A percentile compares a stretch with the other conserved stretches of the same genome.
These are phyloP conservation scores for Megalonaias nervosa DNA, from an alignment of 1,140 invertebrate species.

Conservation along the genomic window DNA sequence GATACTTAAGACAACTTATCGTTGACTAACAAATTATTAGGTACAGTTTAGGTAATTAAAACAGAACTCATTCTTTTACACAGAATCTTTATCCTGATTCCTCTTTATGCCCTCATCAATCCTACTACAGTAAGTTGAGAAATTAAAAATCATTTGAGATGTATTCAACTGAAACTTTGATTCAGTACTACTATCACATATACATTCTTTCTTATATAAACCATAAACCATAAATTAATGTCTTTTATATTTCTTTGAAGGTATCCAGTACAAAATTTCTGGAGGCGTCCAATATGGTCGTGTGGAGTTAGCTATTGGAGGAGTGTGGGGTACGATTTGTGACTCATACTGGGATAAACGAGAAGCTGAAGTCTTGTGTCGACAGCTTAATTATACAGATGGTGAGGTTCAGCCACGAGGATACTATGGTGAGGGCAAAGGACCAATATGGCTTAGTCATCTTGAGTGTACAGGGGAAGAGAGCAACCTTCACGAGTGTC, in stretches of 20 bases:
- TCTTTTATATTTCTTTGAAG: slow-evolving; percentile 18
- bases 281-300: slow-evolving; percentile 76
- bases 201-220: neutral
- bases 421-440: slow-evolving; percentile 47
- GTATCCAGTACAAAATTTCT: slow-evolving; percentile 45
- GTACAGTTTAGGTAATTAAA: too few relatives aligned
- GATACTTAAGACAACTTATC: too few relatives aligned
- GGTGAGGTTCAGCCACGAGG: slow-evolving; percentile 42
- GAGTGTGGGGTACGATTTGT: slow-evolving; percentile 63
- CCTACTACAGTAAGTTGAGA: too few relatives aligned
- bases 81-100: too few relatives aligned
- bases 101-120: too few relatives aligned
- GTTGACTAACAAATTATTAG: too few relatives aligned
- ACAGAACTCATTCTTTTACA: too few relatives aligned
- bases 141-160: too few relatives aligned
- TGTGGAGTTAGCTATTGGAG: slow-evolving; percentile 78
- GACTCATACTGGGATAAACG: slow-evolving; percentile 49
- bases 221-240: neutral
- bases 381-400: slow-evolving; percentile 47
- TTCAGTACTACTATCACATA: neutral
- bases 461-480: slow-evolving; percentile 55
- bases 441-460: slow-evolving; percentile 56
- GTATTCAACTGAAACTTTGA: too few relatives aligned
- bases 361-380: slow-evolving; percentile 54
- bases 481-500: slow-evolving; percentile 48